Conservation (phyloP, 1,140 invertebrate species). For the Nilaparvata lugens region DNA sequence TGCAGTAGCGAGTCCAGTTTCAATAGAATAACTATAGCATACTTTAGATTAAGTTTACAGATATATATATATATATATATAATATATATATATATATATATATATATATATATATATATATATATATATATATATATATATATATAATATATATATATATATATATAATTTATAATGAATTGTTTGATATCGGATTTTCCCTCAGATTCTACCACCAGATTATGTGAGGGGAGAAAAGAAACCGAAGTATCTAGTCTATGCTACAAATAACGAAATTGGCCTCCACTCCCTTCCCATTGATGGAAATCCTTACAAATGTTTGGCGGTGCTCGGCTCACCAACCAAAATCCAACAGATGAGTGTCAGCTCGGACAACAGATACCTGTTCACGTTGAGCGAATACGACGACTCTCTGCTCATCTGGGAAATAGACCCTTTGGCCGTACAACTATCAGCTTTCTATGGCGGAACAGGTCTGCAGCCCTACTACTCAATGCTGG, state of each 20-base stretch:
- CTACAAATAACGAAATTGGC: not conserved
- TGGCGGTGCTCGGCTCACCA: not conserved
- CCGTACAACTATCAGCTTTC: not conserved
- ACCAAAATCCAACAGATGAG: not conserved
- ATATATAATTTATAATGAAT: too few species aligned
- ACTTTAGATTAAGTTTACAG: too few species aligned
- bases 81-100: too few species aligned
- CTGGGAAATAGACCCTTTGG: not conserved
- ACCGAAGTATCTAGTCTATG: not conserved
- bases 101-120: too few species aligned
- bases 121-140: too few species aligned
- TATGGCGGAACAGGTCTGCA: conserved; percentile 18
- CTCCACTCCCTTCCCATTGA: not conserved
- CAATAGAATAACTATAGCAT: too few species aligned
- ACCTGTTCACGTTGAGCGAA: not conserved
- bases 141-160: too few species aligned
- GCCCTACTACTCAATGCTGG: conserved; percentile 17
- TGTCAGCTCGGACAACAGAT: not conserved
- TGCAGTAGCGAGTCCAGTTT: too few species aligned
- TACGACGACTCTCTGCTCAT: not conserved
- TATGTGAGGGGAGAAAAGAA: not conserved
- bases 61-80: too few species aligned
- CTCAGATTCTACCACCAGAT: not conserved
- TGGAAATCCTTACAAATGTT: not conserved
- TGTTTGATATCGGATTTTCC: too few species aligned